phyloP scores from a whole-genome alignment of 2,888 invertebrate species.

The Dolichomitus sp. region DNA sequence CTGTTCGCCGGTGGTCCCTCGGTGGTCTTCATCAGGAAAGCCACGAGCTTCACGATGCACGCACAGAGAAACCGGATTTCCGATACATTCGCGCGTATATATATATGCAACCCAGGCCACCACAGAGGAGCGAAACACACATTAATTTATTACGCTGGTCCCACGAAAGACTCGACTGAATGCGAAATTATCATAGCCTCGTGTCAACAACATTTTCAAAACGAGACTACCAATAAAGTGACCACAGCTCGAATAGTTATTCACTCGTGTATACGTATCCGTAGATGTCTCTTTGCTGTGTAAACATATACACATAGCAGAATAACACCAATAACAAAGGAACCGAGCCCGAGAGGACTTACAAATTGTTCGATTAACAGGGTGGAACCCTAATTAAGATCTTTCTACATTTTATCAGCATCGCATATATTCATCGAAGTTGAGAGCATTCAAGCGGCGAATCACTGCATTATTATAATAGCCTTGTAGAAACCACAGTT shows the following conservation, averaged over 20 bases:
- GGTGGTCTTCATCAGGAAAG: conserved; percentile 61
- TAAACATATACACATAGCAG: background rate
- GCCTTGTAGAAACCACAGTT: conserved; percentile 46
- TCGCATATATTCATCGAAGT: conserved; percentile 49
- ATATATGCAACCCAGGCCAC: conserved; percentile 14
- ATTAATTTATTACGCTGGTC: conserved; percentile 58
- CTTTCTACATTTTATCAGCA: conserved; percentile 41
- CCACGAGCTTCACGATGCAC: conserved; percentile 22
- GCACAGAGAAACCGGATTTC: conserved; percentile 59
- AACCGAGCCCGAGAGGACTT: background rate
- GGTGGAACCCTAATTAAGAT: conserved; percentile 57
- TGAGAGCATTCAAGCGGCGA: conserved; percentile 16
- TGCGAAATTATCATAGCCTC: conserved; percentile 61
- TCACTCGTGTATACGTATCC: conserved; percentile 18
- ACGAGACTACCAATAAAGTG: conserved; percentile 56
- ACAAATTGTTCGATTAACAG: conserved; percentile 50
- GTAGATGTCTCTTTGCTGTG: conserved; percentile 15
- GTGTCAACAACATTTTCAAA: conserved; percentile 64
- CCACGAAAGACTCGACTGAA: conserved; percentile 45
- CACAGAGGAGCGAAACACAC: conserved; percentile 36
- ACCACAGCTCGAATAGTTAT: conserved; percentile 32
- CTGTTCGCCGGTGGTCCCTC: conserved; percentile 71
- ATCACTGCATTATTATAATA: conserved; percentile 49
- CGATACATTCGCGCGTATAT: conserved; percentile 45
- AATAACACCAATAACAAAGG: background rate